Evolutionary conservation across 1,140 invertebrate species (phyloP).

Genomic region (Heliconius hewitsoni): DNA sequence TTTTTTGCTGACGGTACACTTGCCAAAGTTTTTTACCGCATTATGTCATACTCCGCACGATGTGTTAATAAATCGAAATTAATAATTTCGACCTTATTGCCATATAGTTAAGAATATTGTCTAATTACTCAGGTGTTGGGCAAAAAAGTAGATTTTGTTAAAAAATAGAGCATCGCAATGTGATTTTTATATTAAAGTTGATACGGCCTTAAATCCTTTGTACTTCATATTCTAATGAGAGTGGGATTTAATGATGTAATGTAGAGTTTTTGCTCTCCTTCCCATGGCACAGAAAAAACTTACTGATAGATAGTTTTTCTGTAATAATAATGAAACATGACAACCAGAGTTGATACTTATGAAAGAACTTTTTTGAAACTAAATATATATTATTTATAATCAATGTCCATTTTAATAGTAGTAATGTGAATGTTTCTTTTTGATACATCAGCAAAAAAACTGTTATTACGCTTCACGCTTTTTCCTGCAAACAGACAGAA

Average conservation of each 20-base stretch:
- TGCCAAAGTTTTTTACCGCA: slow-evolving; percentile 48
- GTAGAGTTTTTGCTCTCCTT: slow-evolving; percentile 10
- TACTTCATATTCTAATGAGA: not conserved
- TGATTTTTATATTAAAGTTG: not conserved
- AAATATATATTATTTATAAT: not conserved
- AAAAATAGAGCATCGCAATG: not conserved
- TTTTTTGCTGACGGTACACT: slow-evolving; percentile 8
- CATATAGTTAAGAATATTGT: not conserved
- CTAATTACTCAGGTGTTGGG: not conserved
- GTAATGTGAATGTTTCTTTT: not conserved
- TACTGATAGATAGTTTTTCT: slow-evolving; percentile 12
- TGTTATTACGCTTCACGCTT: not conserved
- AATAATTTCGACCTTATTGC: slow-evolving; percentile 1
- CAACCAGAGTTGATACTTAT: not conserved
- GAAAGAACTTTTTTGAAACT: not conserved
- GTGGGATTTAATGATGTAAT: slow-evolving; percentile 4
- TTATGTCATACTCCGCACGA: slow-evolving; percentile 46
- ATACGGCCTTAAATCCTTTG: not conserved
- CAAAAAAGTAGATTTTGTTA: not conserved
- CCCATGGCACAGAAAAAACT: not conserved
- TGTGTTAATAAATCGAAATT: not conserved
- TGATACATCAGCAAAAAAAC: too few species aligned
- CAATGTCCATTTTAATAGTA: not conserved
- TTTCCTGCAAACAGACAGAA: not conserved
- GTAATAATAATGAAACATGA: not conserved